phyloP scores from a whole-genome alignment of 2,797 vertebrate species.

The Liasis olivaceus region DNA sequence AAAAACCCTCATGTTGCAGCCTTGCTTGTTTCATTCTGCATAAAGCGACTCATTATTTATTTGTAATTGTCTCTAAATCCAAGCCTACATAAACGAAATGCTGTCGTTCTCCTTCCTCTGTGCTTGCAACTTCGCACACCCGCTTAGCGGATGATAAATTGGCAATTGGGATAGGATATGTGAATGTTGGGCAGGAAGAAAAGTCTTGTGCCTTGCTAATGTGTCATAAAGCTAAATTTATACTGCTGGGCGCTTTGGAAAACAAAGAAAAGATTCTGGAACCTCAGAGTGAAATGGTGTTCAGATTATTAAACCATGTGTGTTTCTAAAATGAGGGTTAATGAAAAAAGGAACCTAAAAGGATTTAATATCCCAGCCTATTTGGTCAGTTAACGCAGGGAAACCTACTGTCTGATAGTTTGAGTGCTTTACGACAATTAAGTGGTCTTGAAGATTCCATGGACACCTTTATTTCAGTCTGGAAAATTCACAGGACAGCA shows the following conservation, averaged over 20 bases:
- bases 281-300: background rate
- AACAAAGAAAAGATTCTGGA: background rate
- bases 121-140: background rate
- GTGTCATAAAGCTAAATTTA: conserved; percentile 17
- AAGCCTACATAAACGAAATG: background rate
- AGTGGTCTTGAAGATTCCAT: background rate
- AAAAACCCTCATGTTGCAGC: background rate
- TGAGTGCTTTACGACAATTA: background rate
- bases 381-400: background rate
- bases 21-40: background rate
- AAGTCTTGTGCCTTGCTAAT: background rate
- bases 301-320: background rate
- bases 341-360: background rate
- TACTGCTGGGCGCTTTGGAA: background rate
- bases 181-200: background rate
- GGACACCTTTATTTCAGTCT: background rate
- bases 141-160: background rate
- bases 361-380: background rate
- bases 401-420: background rate
- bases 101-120: background rate
- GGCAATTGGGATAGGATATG: background rate
- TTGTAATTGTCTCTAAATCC: background rate
- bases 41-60: background rate
- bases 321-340: background rate
- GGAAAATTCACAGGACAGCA: background rate